These are phyloP conservation scores for Rhagonycha lutea DNA, from an alignment of 2,888 invertebrate species.

Conservation along the genomic window DNA sequence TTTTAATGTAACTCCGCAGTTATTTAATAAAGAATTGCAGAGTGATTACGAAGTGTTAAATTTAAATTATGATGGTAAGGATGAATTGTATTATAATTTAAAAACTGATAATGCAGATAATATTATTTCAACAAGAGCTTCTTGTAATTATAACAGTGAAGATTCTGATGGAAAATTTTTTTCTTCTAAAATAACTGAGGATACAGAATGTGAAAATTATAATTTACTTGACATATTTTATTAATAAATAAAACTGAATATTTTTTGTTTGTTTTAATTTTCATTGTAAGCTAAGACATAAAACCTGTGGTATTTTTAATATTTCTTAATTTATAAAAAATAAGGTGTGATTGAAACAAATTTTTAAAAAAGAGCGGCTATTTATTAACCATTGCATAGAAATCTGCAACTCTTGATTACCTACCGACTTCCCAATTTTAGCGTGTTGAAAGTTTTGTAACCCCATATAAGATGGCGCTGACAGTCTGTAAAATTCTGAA, in stretches of 20 bases:
- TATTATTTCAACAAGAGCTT: neutral
- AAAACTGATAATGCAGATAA: conserved; percentile 26
- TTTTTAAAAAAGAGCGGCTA: too few species aligned
- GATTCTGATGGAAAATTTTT: conserved; percentile 47
- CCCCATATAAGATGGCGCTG: too few species aligned
- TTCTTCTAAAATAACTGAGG: conserved; percentile 35
- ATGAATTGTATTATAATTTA: conserved; percentile 39
- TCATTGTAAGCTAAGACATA: too few species aligned
- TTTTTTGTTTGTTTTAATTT: neutral
- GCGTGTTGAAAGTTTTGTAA: too few species aligned
- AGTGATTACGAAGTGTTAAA: conserved; percentile 32
- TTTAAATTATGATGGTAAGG: conserved; percentile 41
- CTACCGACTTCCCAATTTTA: too few species aligned
- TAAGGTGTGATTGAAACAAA: too few species aligned
- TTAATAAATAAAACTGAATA: neutral
- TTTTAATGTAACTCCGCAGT: conserved; percentile 57
- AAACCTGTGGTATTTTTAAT: too few species aligned
- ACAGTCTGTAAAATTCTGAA: too few species aligned
- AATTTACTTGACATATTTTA: conserved; percentile 14
- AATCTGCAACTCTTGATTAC: too few species aligned
- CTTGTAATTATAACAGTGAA: conserved; percentile 34
- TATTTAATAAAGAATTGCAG: conserved; percentile 43
- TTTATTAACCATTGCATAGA: too few species aligned
- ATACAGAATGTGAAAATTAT: conserved; percentile 1
- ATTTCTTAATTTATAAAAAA: too few species aligned